Evolutionary conservation across 1,140 invertebrate species (phyloP), one percentile per base, ranked within the genome.

Genomic region (Diorhabda sublineata): DNA sequence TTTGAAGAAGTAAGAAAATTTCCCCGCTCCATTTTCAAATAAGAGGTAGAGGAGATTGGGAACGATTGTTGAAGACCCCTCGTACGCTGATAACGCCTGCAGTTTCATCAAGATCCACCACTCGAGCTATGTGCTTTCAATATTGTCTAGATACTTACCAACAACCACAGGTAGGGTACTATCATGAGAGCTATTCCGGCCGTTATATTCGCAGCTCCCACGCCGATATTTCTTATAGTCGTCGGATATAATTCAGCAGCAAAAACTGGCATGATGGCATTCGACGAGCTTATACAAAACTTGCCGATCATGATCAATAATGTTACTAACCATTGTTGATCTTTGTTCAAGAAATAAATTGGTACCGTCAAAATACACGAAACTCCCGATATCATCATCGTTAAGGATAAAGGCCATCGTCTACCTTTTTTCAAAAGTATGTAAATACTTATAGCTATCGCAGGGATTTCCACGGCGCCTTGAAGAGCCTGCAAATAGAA

Each of bases 161-260:
- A 81, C 76, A 87, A 84, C 84, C 89, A 91, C 62, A 91, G 80
- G 76, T 90, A 91, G 42, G 90, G 90, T n/a, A 90, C 88, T 44
- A 89, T 82, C 72, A 91, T 89, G 2, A 91, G 80, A 26, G 88
- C 89, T 26, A 90, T 78, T 11, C 89, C 89, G 2, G 89, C 88
- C 9, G 89, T 83, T 56, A 90, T 83, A 77, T 91, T 90, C 74
- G 87, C 89, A 2, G 87, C 87, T 2, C 90, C 90, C 5, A 91
- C 89, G 6, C 90, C 90, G 57, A 91, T 82, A 76, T 91, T 91
- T 65, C 90, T 84, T 71, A 91, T 87, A 58, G 88, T 83, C 2
- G 90, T 91, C 2, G 90, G 90, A 81, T 90, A 91, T 3, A 91
- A 78, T 79, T 91, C 90, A 2, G 89, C 89, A 2, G 89, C 91